Conservation (phyloP, 2,888 invertebrate genomes). For the Subacronicta megacephala region DNA sequence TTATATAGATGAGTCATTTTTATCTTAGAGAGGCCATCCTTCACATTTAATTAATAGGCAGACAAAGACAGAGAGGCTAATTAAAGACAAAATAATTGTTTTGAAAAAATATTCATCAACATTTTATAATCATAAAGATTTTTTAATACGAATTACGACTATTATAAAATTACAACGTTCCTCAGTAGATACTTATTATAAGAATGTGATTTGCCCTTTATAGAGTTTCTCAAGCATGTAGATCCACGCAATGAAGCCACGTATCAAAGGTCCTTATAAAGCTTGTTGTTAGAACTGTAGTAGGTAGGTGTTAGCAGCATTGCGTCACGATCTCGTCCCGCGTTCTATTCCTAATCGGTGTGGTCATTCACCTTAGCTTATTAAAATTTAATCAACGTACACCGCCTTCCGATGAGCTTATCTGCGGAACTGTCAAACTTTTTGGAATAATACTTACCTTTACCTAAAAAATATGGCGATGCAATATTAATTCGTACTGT, state of each 20-base stretch:
- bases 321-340: constrained; percentile 63
- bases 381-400: constrained; percentile 64
- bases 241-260: constrained; percentile 16
- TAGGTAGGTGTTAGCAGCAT: constrained; percentile 35
- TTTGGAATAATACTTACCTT: constrained; percentile 42
- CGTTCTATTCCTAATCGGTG: constrained; percentile 68
- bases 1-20: too few species aligned
- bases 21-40: too few species aligned
- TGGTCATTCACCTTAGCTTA: constrained; percentile 75
- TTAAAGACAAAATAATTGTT: too few species aligned
- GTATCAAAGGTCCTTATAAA: constrained; percentile 43
- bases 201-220: constrained; percentile 18
- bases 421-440: constrained; percentile 47
- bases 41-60: too few species aligned
- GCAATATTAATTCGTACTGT: constrained; percentile 52
- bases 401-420: constrained; percentile 45
- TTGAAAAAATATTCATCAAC: too few species aligned
- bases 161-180: too few species aligned
- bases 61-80: too few species aligned
- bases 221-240: constrained; percentile 28
- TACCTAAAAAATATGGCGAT: constrained; percentile 49
- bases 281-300: constrained; percentile 39
- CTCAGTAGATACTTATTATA: constrained; percentile 1
- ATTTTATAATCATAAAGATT: too few species aligned
- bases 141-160: too few species aligned